phyloP scores from a whole-genome alignment of 1,140 invertebrate genomes.

The Phortica variegata region DNA sequence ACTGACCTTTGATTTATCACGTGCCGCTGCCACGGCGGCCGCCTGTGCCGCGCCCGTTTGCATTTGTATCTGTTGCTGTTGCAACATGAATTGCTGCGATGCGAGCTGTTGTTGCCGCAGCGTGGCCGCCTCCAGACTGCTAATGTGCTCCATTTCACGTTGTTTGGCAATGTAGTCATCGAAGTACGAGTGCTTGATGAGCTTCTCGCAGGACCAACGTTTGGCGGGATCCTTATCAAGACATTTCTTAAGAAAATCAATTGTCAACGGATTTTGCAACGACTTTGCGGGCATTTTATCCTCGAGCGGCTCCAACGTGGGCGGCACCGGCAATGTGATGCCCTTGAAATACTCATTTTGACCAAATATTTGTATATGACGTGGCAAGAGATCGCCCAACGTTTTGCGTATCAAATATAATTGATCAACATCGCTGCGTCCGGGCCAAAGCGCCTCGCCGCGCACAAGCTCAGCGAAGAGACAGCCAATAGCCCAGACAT shows the following conservation, averaged over 20 bases:
- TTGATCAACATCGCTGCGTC: slow-evolving; percentile 98
- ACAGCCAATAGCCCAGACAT: slow-evolving; percentile 77
- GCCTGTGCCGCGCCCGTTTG: slow-evolving; percentile 42
- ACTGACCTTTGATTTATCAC: slow-evolving; percentile 55
- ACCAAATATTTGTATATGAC: slow-evolving; percentile 94
- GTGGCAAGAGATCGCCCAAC: slow-evolving; percentile 83
- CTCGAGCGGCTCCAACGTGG: slow-evolving; percentile 81
- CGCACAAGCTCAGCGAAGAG: slow-evolving; percentile 94
- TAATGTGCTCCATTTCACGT: slow-evolving; percentile 46
- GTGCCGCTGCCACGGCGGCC: slow-evolving; percentile 34
- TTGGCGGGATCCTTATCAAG: slow-evolving; percentile 91
- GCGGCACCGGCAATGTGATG: slow-evolving; percentile 88
- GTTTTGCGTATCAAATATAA: slow-evolving; percentile 93
- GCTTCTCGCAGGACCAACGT: slow-evolving; percentile 87
- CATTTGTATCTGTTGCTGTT: slow-evolving; percentile 38
- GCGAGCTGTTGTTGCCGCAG: slow-evolving; percentile 42
- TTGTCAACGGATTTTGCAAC: slow-evolving; percentile 64
- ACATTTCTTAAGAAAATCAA: slow-evolving; percentile 93
- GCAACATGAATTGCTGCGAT: slow-evolving; percentile 45
- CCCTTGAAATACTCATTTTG: slow-evolving; percentile 92
- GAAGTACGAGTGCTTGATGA: slow-evolving; percentile 74
- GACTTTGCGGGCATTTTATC: slow-evolving; percentile 75
- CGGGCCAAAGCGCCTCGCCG: slow-evolving; percentile 96
- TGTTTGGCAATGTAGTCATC: slow-evolving; percentile 56
- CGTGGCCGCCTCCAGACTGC: slow-evolving; percentile 40